Conservation (phyloP, 1,140 invertebrate species). For the Aphelenchoides besseyi region DNA sequence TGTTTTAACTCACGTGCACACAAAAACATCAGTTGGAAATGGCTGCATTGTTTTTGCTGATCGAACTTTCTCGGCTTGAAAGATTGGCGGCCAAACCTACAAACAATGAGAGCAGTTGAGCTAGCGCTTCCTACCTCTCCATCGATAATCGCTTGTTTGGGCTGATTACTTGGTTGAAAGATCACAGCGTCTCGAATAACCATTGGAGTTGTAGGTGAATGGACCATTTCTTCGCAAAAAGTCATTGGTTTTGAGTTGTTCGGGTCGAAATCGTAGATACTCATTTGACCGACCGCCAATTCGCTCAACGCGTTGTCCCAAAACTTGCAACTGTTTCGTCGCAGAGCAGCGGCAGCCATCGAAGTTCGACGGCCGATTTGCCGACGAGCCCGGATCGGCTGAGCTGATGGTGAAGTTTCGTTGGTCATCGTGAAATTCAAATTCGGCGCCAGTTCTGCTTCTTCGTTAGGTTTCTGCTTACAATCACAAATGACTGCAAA, state of each 20-base stretch:
- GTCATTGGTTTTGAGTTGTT: background rate
- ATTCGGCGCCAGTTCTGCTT: background rate
- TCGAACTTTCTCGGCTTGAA: constrained; percentile 55
- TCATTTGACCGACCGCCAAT: background rate
- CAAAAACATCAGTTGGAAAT: constrained; percentile 55
- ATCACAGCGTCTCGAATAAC: constrained; percentile 16
- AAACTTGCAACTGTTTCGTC: constrained; percentile 9
- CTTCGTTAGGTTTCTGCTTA: background rate
- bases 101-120: background rate
- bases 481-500: background rate
- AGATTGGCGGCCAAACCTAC: constrained; percentile 60
- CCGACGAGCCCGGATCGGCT: background rate
- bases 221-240: constrained; percentile 15
- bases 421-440: background rate
- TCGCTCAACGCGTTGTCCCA: background rate
- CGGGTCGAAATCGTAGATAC: constrained; percentile 4
- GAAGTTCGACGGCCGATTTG: background rate
- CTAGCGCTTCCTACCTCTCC: constrained; percentile 18
- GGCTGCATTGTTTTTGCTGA: constrained; percentile 52
- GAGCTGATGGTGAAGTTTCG: background rate
- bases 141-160: constrained; percentile 57
- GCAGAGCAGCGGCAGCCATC: background rate
- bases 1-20: constrained; percentile 50
- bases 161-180: constrained; percentile 50
- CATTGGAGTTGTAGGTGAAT: background rate